Conservation (phyloP, 1,140 invertebrate species). For the Dreissena polymorpha region DNA sequence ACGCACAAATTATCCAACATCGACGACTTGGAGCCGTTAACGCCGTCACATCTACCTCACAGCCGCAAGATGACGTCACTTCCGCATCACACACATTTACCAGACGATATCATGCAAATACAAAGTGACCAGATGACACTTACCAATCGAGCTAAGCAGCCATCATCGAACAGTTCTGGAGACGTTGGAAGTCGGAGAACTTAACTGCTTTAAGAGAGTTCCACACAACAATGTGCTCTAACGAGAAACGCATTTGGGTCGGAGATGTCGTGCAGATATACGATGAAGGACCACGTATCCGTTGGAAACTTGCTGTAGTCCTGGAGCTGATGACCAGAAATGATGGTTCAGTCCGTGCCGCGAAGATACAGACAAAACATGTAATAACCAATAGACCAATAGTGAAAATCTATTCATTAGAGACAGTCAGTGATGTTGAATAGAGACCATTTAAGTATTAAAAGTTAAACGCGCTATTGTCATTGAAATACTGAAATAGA, state of each 20-base stretch:
- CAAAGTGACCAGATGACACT: not conserved
- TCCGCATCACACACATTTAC: not conserved
- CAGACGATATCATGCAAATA: not conserved
- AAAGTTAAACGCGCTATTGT: no score
- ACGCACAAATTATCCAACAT: slow-evolving; percentile 11
- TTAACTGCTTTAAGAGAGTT: slow-evolving; percentile 3
- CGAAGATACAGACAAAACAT: not conserved
- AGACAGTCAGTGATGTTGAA: no score
- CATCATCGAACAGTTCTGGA: not conserved
- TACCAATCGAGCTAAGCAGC: not conserved
- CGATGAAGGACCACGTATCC: no score
- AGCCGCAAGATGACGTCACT: slow-evolving; percentile 17
- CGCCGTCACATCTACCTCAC: slow-evolving; percentile 20
- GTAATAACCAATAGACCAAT: not conserved
- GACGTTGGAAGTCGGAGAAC: not conserved
- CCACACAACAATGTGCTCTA: not conserved
- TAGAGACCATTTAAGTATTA: no score
- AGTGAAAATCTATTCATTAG: no score
- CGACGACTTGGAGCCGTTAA: slow-evolving; percentile 12
- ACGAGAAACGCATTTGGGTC: not conserved
- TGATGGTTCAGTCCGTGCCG: no score
- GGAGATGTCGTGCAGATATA: no score
- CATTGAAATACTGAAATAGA: no score
- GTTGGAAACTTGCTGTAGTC: no score
- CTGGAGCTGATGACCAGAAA: no score